A percentile compares a stretch with the other conserved stretches of the same genome.
Conservation (phyloP, 2,797 vertebrate species). For the Notolepis coatsorum region DNA sequence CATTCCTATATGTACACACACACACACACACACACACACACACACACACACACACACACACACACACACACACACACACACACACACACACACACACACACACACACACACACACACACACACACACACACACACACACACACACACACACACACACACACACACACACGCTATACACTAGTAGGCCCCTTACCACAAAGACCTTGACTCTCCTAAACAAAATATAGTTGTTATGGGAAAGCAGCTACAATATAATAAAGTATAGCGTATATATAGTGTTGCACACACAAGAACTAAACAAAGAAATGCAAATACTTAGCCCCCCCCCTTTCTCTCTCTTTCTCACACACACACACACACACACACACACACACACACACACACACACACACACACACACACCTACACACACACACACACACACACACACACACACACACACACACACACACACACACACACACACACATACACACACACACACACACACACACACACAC, state of each 20-base stretch:
- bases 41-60: constrained; percentile 39
- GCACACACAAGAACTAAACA: constrained; percentile 25
- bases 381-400: constrained; percentile 25
- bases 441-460: not conserved
- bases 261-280: constrained; percentile 41
- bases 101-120: constrained; percentile 29
- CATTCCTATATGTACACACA: constrained; percentile 40
- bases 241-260: constrained; percentile 46
- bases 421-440: constrained; percentile 25
- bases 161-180: constrained; percentile 1
- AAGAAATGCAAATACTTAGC: constrained; percentile 52
- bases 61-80: constrained; percentile 33
- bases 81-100: constrained; percentile 35
- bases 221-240: constrained; percentile 56
- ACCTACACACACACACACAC: not conserved
- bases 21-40: constrained; percentile 39
- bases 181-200: constrained; percentile 55
- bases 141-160: constrained; percentile 42
- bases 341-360: not conserved
- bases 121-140: constrained; percentile 38
- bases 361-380: not conserved
- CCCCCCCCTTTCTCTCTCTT: constrained; percentile 3
- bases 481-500: not conserved
- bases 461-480: constrained; percentile 12
- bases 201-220: constrained; percentile 48